These are phyloP conservation scores for Petaurus breviceps DNA, from an alignment of 2,113 vertebrate species.

Conservation along the genomic window DNA sequence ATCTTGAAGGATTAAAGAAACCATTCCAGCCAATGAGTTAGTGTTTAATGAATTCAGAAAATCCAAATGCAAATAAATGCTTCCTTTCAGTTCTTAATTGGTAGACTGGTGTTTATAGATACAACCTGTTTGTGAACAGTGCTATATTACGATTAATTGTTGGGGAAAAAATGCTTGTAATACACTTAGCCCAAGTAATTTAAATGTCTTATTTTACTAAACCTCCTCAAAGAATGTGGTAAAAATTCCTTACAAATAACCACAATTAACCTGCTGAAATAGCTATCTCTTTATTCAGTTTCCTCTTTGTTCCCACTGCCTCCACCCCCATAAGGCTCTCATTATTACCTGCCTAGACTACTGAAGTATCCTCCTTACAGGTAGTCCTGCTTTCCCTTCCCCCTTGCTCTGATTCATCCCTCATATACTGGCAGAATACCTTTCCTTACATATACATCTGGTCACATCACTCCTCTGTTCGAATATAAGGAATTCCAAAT, in stretches of 20 bases:
- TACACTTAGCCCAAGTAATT: neutral
- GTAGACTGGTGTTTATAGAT: constrained; percentile 9
- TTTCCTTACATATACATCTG: neutral
- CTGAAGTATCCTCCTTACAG: neutral
- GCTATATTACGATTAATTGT: constrained; percentile 18
- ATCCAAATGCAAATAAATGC: constrained; percentile 15
- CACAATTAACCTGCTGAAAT: neutral
- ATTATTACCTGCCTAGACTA: neutral
- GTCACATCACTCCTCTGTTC: neutral
- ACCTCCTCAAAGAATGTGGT: constrained; percentile 21
- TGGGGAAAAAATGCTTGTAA: neutral
- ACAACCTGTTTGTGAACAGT: constrained; percentile 38
- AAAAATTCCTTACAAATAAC: neutral
- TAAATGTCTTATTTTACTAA: constrained; percentile 1
- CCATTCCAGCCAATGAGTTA: constrained; percentile 1
- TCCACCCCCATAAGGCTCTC: neutral
- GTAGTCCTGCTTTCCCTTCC: neutral
- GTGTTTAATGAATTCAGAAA: constrained; percentile 13
- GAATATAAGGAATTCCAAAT: neutral
- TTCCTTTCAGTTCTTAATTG: constrained; percentile 39
- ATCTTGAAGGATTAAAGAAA: constrained; percentile 52
- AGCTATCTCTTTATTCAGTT: neutral
- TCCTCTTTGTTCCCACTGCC: neutral
- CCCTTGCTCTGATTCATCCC: neutral
- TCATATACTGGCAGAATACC: neutral